Percentiles rank a stretch among this genome's conserved stretches.
Conservation (phyloP, 2,888 invertebrate species). For the Folsomia candida region DNA sequence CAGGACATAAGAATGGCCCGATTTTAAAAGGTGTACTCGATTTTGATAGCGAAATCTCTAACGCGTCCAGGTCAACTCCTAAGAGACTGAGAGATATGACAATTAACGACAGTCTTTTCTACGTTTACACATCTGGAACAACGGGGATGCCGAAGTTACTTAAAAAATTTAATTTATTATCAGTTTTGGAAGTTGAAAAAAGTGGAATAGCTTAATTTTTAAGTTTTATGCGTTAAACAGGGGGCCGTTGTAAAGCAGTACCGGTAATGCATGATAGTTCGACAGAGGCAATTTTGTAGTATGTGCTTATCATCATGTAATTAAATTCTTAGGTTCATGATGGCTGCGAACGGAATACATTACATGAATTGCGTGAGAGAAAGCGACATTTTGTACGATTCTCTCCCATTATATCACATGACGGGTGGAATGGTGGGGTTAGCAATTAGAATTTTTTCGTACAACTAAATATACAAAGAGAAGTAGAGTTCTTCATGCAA, state of each 20-base stretch:
- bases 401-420: slow-evolving; percentile 92
- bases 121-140: slow-evolving; percentile 97
- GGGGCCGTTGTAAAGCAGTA: slow-evolving; percentile 47
- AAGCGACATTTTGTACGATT: slow-evolving; percentile 75
- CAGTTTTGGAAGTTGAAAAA: too few relatives aligned
- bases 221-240: slow-evolving; percentile 18
- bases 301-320: too few relatives aligned
- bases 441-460: too few relatives aligned
- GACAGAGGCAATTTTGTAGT: too few relatives aligned
- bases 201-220: too few relatives aligned
- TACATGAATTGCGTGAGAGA: slow-evolving; percentile 63
- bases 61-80: slow-evolving; percentile 24
- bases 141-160: slow-evolving; percentile 69
- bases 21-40: slow-evolving; percentile 26
- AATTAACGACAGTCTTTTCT: slow-evolving; percentile 77
- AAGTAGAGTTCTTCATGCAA: too few relatives aligned
- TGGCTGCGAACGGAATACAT: slow-evolving; percentile 37
- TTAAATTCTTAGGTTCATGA: too few relatives aligned
- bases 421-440: slow-evolving; percentile 86
- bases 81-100: slow-evolving; percentile 49
- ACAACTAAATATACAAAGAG: too few relatives aligned
- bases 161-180: too few relatives aligned
- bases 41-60: slow-evolving; percentile 34
- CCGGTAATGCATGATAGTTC: too few relatives aligned
- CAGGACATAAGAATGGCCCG: slow-evolving; percentile 30